Evolutionary conservation across 1,140 invertebrate genomes (phyloP).

Genomic region (Caenorhabditis tropicalis): DNA sequence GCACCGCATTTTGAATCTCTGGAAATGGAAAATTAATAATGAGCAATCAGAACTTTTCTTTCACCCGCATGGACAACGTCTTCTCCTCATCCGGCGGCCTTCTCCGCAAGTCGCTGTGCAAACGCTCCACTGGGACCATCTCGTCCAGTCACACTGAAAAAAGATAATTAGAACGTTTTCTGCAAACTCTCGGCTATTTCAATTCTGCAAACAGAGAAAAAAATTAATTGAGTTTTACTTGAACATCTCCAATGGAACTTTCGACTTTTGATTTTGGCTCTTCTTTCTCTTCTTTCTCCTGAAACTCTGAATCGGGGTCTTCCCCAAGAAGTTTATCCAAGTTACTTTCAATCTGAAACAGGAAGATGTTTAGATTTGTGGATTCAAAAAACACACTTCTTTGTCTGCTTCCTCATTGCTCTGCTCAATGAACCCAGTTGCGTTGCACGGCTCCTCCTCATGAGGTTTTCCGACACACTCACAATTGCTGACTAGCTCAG

Average conservation of each 20-base stretch:
- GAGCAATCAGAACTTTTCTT: background rate
- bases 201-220: no score
- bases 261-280: background rate
- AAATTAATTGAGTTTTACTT: background rate
- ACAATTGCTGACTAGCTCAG: constrained; percentile 52
- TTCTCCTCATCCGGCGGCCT: constrained; percentile 2
- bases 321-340: background rate
- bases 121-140: constrained; percentile 32
- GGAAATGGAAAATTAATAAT: background rate
- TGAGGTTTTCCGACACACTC: constrained; percentile 51
- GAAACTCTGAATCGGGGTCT: background rate
- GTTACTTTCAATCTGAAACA: constrained; percentile 19
- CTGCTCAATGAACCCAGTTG: constrained; percentile 19
- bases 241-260: background rate
- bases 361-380: background rate
- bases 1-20: constrained; percentile 32
- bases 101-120: background rate
- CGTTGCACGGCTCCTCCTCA: constrained; percentile 46
- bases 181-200: background rate
- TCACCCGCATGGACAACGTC: constrained; percentile 10
- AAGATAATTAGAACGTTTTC: background rate
- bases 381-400: constrained; percentile 27
- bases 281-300: background rate
- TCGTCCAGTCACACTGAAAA: constrained; percentile 47
- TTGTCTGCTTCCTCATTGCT: constrained; percentile 16